These are phyloP conservation scores for Nanger granti DNA, from an alignment of 2,113 vertebrate genomes.

Conservation along the genomic window DNA sequence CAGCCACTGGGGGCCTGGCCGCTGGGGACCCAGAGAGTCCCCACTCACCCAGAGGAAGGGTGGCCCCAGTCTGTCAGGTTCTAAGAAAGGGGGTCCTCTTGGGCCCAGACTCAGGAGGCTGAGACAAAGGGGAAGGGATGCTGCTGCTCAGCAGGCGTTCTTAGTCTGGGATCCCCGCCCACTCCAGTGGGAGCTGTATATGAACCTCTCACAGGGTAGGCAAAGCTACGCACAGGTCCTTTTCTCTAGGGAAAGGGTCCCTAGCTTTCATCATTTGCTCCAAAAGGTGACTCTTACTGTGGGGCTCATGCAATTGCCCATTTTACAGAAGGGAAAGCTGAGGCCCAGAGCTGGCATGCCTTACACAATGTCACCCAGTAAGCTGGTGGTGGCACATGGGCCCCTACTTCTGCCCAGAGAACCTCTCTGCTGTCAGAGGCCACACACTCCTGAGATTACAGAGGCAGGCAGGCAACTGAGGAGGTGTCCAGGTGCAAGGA, in stretches of 20 bases:
- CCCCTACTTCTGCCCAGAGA: not conserved
- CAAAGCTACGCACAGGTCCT: not conserved
- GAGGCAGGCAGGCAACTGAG: not conserved
- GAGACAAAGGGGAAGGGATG: not conserved
- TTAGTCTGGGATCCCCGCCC: not conserved
- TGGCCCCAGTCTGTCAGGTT: not conserved
- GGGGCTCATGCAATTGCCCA: not conserved
- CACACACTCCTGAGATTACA: not conserved
- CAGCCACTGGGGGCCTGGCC: not conserved
- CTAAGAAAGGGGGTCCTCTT: not conserved
- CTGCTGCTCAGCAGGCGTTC: not conserved
- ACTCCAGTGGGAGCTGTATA: not conserved
- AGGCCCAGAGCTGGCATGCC: not conserved
- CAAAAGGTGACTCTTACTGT: not conserved
- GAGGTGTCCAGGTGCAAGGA: not conserved
- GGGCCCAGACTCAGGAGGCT: not conserved
- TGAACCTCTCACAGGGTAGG: no score
- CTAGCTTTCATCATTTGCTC: not conserved
- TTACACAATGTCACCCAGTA: not conserved
- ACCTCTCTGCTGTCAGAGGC: not conserved
- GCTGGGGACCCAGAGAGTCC: conserved; percentile 38
- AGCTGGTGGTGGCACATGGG: not conserved
- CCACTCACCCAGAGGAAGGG: conserved; percentile 28
- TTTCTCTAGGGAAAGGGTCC: not conserved
- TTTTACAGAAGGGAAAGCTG: not conserved